Base-by-base conservation (phyloP, 2,888 invertebrate genomes). In the Pristionchus arcanus region DNA sequence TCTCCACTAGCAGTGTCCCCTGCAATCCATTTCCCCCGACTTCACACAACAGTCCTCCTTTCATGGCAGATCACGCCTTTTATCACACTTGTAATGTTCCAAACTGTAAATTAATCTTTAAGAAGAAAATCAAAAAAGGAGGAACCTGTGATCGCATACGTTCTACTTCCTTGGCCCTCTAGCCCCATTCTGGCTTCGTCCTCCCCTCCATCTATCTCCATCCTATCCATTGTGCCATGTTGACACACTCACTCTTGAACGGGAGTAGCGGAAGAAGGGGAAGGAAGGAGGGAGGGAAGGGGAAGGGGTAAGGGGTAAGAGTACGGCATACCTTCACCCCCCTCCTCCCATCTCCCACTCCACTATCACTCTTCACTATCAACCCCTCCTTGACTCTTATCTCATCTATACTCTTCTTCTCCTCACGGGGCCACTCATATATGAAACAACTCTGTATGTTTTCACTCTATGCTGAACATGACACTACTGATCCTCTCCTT, bases 191-290 rank as follows among this genome's bases (percentile, higher is more conserved):
- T 77, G 42, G 42, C 77, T 37, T 77, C 77, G 34, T 7, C 42
- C 42, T n/a, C 0, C 42, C 42, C 77, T 77, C 77, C 77, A 42
- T 77, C 77, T 49, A 37, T n/a, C 42, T 77, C 77, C 42, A 77
- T 68, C 68, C 55, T 68, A n/a, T 42, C 77, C 77, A 42, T 77
- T 77, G 77, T 77, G 77, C 42, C 77, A 42, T 53, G 55, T 84
- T 53, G 84, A 84, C 59, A 84, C 77, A 77, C 77, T 77, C 77
- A 77, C 77, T 77, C 77, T 77, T 77, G 77, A 77, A 77, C 77
- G 77, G 77, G 42, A 49, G 42, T 21, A n/a, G n/a, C 25, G 25
- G 42, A 42, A 25, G 42, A 19, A 77, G 42, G 42, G 37, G 77
- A 77, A 37, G 71, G 37, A 37, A 34, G 31, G 34, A 37, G 71